Evolutionary conservation across 2,888 invertebrate species (phyloP).

Genomic region (Pterostichus madidus): DNA sequence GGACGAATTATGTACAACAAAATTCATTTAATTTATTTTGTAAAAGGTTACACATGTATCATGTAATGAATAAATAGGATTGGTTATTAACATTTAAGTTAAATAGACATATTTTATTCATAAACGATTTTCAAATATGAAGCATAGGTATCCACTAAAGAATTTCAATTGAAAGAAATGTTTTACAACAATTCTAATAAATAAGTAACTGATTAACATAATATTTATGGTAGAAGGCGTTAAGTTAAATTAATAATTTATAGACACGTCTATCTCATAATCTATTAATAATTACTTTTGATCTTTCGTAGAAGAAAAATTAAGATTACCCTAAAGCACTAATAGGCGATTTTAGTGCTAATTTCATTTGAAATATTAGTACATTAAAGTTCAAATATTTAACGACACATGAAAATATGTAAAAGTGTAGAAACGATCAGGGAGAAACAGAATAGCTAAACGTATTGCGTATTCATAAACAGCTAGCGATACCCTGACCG

Average conservation of each 20-base stretch:
- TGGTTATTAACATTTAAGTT: slow-evolving; percentile 51
- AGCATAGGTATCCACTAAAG: neutral
- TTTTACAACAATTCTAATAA: neutral
- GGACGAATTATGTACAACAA: slow-evolving; percentile 30
- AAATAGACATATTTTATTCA: slow-evolving; percentile 2
- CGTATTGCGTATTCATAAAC: slow-evolving; percentile 48
- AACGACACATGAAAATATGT: slow-evolving; percentile 4
- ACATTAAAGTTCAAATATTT: slow-evolving; percentile 17
- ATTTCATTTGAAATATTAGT: slow-evolving; percentile 16
- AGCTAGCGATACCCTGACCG: slow-evolving; percentile 16
- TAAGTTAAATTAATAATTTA: slow-evolving; percentile 24
- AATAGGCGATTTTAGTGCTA: slow-evolving; percentile 23
- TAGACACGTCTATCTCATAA: neutral
- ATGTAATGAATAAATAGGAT: slow-evolving; percentile 15
- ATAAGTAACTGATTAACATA: no score
- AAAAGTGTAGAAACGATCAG: neutral
- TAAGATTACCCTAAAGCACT: neutral
- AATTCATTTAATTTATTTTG: slow-evolving; percentile 39
- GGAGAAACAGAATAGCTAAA: slow-evolving; percentile 23
- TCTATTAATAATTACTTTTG: neutral
- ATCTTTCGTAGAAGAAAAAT: neutral
- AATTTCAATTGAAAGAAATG: slow-evolving; percentile 4
- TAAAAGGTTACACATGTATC: slow-evolving; percentile 24
- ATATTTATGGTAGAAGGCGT: slow-evolving; percentile 11
- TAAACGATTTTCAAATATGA: neutral